Base-by-base conservation (phyloP, 2,888 invertebrate genomes). In the Lasioglossum leucozonium region DNA sequence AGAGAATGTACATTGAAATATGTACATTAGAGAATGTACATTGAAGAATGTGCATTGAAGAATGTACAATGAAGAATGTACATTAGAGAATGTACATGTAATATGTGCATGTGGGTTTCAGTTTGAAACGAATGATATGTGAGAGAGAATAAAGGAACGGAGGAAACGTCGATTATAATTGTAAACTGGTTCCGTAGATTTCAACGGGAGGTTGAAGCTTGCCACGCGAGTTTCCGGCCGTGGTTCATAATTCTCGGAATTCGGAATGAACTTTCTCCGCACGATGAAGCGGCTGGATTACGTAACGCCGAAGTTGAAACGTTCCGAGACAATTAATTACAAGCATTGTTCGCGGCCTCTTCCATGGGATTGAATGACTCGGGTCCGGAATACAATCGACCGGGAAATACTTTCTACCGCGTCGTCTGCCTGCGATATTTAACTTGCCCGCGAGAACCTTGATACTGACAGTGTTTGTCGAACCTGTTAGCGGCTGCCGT, bases 211-310 rank as follows among this genome's bases (percentile, higher is more conserved):
- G 51, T 16, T 26, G 22, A 34, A 62, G 47, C 82, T n/a, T 30
- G 82, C 51, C 58, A 47, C 76, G 16, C 72, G 72, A 75, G 58
- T 84, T 75, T 78, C 16, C 37, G 34, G 62, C 18, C 18, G 84
- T 69, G n/a, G 40, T 62, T 81, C 65, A 71, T 81, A 69, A 79
- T 81, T 71, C 86, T 55, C 10, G 44, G 65, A 79, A 81, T 79
- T 71, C 62, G 51, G 72, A 26, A 62, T 26, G 72, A 75, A 81
- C 85, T 86, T 85, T 84, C 86, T 79, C 85, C 69, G n/a, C 42
- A 42, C 51, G 72, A 75, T 30, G 58, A 67, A 72, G 40, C 34
- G 34, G 58, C 67, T 72, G 18, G 26, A 73, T 84, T 79, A 76
- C 76, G 69, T 78, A 81, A 82, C 11, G 30, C 58, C 47, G 40